Evolutionary conservation across 2,113 vertebrate genomes (phyloP), one percentile per base, ranked within the genome.

Genomic region (Hippocampus zosterae): DNA sequence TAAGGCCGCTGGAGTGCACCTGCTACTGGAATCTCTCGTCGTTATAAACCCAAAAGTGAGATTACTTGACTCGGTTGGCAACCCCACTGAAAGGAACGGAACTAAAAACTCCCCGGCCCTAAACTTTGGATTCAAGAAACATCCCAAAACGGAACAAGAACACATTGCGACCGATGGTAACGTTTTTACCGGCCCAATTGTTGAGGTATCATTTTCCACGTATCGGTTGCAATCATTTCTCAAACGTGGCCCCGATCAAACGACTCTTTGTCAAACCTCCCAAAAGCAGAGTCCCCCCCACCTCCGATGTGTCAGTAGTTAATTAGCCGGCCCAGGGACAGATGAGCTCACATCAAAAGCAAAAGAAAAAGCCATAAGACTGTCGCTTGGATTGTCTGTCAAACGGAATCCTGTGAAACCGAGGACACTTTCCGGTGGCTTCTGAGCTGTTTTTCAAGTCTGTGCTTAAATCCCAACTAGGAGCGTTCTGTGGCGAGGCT

Each of bases 271-370:
- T 85, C 78, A 85, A 84, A 85, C 84, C 88, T 86, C 79, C 86
- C 75, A 78, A 78, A 76, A 67, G 60, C 72, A 62, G 40, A 41
- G 73, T 80, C 29, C 29, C 33, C 84, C 72, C 82, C 65, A 23
- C n/a, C n/a, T n/a, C n/a, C n/a, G n/a, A n/a, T n/a, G 68, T 84
- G 87, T 86, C 85, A 88, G 83, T 87, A 84, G 81, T 87, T 91
- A 91, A 91, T 91, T 90, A 88, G 84, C 81, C 81, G 82, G 77
- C 80, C 84, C 73, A 70, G 81, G 75, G 79, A 89, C 84, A 84
- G 80, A 87, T 84, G 86, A 91, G 79, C 33, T 70, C 76, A 87
- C 90, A 85, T 88, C 88, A 90, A 88, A 82, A 81, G 75, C 56
- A 1, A 33, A 12, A 59, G 16, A 6, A 59, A 25, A 23, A 23